phyloP scores from a whole-genome alignment of 2,113 vertebrate genomes.

The Malurus cyaneus region DNA sequence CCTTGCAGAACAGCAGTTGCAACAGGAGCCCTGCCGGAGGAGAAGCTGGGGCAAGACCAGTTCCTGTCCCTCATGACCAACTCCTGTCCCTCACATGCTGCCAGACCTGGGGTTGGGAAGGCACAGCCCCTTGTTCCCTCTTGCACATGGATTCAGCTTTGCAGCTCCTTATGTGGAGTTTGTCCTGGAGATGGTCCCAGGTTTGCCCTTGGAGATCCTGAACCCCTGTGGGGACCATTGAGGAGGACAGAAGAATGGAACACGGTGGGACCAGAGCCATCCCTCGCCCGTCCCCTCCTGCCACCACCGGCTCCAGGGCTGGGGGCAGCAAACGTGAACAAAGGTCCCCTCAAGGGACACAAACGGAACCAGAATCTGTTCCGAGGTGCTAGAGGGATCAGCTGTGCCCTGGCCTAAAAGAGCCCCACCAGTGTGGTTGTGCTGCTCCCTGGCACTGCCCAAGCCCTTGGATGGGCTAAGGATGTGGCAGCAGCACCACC shows the following conservation, averaged over 20 bases:
- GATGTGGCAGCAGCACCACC: not conserved
- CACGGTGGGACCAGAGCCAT: fast-evolving
- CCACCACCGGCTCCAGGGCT: fast-evolving
- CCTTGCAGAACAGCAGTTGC: not conserved
- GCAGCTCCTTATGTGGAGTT: fast-evolving
- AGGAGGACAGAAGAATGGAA: not conserved
- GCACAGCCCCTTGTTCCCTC: not conserved
- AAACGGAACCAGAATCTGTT: fast-evolving
- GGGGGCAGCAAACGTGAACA: not conserved
- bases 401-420: not conserved
- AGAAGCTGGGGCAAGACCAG: not conserved
- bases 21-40: fast-evolving
- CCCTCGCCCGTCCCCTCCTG: fast-evolving
- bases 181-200: too few species aligned
- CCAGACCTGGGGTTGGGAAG: not conserved
- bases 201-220: not conserved
- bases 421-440: not conserved
- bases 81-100: fast-evolving
- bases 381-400: fast-evolving
- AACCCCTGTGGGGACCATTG: not conserved
- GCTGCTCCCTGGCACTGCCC: not conserved
- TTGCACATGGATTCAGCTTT: not conserved
- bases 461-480: not conserved
- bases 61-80: not conserved
- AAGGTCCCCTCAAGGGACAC: fast-evolving